These are phyloP conservation scores for Oryzaephilus surinamensis DNA, from an alignment of 1,140 invertebrate genomes.

Conservation along the genomic window DNA sequence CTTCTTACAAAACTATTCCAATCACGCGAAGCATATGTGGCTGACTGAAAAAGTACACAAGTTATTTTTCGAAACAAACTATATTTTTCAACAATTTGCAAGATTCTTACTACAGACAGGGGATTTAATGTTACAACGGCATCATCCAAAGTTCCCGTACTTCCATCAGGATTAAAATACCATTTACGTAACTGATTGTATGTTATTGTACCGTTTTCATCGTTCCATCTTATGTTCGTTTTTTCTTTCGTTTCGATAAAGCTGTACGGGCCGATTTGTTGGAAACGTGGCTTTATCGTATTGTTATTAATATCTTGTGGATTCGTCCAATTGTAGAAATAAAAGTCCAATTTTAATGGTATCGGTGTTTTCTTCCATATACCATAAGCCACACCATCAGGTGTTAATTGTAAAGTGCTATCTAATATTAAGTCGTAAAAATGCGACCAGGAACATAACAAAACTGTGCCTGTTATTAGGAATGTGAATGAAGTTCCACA, in stretches of 20 bases:
- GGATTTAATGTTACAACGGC: conserved; percentile 68
- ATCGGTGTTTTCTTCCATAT: neutral
- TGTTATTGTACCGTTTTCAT: conserved; percentile 52
- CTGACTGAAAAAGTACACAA: conserved; percentile 46
- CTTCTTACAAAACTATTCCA: conserved; percentile 43
- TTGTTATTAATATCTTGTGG: conserved; percentile 40
- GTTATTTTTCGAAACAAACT: neutral
- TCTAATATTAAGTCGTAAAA: too few relatives aligned
- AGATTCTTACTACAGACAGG: conserved; percentile 60
- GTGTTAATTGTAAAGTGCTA: too few relatives aligned
- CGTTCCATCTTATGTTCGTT: conserved; percentile 56
- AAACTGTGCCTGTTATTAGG: too few relatives aligned
- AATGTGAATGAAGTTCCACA: too few relatives aligned
- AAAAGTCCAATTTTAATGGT: conserved; percentile 23
- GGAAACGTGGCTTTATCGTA: conserved; percentile 39
- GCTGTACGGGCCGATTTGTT: conserved; percentile 58
- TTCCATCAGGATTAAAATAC: conserved; percentile 59
- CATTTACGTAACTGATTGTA: conserved; percentile 66
- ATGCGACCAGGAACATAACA: too few relatives aligned
- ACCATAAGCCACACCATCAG: too few relatives aligned
- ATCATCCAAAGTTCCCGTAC: conserved; percentile 29
- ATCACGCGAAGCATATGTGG: conserved; percentile 46
- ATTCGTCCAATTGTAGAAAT: conserved; percentile 49
- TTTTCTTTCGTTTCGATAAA: conserved; percentile 57
- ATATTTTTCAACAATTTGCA: neutral